phyloP scores from a whole-genome alignment of 2,113 vertebrate species.

The Clarias magur region DNA sequence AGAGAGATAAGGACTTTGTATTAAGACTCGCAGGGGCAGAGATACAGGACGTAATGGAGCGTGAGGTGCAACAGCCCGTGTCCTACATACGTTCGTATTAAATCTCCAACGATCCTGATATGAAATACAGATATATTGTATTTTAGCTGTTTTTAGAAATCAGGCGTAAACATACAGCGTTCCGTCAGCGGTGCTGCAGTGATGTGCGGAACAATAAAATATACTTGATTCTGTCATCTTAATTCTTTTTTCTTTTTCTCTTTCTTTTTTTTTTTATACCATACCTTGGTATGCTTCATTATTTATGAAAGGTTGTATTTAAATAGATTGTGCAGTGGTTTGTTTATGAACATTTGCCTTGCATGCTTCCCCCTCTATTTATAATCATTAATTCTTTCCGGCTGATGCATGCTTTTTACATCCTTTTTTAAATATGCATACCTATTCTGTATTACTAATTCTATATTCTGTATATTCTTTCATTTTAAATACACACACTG shows the following conservation, averaged over 20 bases:
- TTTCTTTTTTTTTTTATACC: not conserved
- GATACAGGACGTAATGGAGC: not conserved
- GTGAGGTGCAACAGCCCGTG: not conserved
- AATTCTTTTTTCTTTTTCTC: not conserved
- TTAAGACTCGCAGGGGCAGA: conserved; percentile 5
- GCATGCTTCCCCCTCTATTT: not conserved
- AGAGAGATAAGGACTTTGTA: not conserved
- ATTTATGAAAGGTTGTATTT: not conserved
- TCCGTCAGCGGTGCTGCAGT: not conserved
- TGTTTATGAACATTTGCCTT: not conserved
- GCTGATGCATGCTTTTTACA: not conserved
- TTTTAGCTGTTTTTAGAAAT: not conserved
- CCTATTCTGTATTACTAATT: not conserved
- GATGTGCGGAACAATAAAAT: not conserved
- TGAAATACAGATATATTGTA: not conserved
- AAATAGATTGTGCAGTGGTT: too few species aligned
- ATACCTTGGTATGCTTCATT: not conserved
- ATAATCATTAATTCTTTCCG: not conserved
- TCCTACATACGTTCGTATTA: not conserved
- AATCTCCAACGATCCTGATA: not conserved
- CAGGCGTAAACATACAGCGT: not conserved
- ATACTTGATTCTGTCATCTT: not conserved
- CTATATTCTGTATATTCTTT: too few species aligned
- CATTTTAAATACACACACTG: too few species aligned
- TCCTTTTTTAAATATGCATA: not conserved